A percentile compares a stretch with the other conserved stretches of the same genome.
phyloP scores from a whole-genome alignment of 2,797 vertebrate species.

The Silurus aristotelis region DNA sequence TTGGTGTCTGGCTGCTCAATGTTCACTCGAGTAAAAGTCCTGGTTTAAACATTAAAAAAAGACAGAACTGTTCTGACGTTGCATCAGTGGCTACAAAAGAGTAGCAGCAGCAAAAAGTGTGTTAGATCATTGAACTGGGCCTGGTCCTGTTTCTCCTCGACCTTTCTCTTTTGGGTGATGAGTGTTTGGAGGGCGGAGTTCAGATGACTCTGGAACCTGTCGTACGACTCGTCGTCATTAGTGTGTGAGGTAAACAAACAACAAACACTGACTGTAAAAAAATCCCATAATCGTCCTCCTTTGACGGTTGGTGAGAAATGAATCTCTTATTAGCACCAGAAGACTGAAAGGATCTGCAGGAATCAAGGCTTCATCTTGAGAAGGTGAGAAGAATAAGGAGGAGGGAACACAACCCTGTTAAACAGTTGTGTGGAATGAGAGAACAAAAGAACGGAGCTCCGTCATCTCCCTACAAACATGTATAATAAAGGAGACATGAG shows the following conservation, averaged over 20 bases:
- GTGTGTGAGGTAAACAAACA: slow-evolving; percentile 80
- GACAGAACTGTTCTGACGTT: slow-evolving; percentile 68
- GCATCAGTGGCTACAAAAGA: slow-evolving; percentile 75
- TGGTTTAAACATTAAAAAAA: slow-evolving; percentile 42
- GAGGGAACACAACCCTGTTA: slow-evolving; percentile 50
- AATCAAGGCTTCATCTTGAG: slow-evolving; percentile 55
- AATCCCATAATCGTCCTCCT: slow-evolving; percentile 58
- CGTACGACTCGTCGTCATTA: not conserved
- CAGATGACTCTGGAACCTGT: slow-evolving; percentile 40
- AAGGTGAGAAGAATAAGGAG: slow-evolving; percentile 57
- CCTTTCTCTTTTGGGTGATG: slow-evolving; percentile 15
- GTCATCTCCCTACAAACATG: too few species aligned
- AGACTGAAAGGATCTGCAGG: slow-evolving; percentile 17
- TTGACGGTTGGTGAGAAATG: too few species aligned
- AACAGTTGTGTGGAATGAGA: slow-evolving; percentile 15
- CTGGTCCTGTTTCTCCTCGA: not conserved
- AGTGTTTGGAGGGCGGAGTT: not conserved
- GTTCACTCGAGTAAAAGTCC: slow-evolving; percentile 55
- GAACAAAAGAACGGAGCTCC: slow-evolving; percentile 16
- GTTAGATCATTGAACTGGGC: not conserved
- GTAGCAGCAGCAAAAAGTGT: slow-evolving; percentile 81
- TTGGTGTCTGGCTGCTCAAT: slow-evolving; percentile 57
- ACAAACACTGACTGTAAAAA: not conserved
- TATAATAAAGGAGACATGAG: slow-evolving; percentile 14
- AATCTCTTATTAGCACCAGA: slow-evolving; percentile 63